Percentiles rank a stretch among this genome's conserved stretches.
These are phyloP conservation scores for Halocaridina rubra DNA, from an alignment of 2,888 invertebrate species.

Conservation along the genomic window DNA sequence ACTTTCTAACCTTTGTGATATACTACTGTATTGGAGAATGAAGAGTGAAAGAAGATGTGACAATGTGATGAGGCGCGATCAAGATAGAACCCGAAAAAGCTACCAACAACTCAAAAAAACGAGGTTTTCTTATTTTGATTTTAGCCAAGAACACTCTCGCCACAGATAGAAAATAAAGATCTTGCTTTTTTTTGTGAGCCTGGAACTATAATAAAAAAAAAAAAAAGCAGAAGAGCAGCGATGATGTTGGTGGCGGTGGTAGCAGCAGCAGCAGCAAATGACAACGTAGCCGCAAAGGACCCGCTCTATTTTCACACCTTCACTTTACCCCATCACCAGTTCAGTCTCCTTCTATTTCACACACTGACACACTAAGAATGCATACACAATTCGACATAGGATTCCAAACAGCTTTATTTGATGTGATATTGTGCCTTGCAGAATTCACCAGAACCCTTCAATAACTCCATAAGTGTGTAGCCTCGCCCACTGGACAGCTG, in stretches of 20 bases:
- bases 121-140: slow-evolving; percentile 49
- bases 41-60: neutral
- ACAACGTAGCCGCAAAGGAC: slow-evolving; percentile 54
- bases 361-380: slow-evolving; percentile 44
- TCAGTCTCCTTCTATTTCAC: slow-evolving; percentile 55
- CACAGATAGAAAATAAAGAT: neutral
- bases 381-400: slow-evolving; percentile 42
- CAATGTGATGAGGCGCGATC: too few species aligned
- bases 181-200: slow-evolving; percentile 26
- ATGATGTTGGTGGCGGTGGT: slow-evolving; percentile 2
- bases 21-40: too few species aligned
- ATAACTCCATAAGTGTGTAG: slow-evolving; percentile 64
- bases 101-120: slow-evolving; percentile 23
- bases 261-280: slow-evolving; percentile 43
- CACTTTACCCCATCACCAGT: slow-evolving; percentile 59
- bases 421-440: slow-evolving; percentile 64
- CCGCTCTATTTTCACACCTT: slow-evolving; percentile 42
- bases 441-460: slow-evolving; percentile 64
- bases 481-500: slow-evolving; percentile 64
- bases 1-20: too few species aligned
- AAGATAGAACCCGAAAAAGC: slow-evolving; percentile 1
- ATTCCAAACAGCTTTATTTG: slow-evolving; percentile 49
- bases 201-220: slow-evolving; percentile 21
- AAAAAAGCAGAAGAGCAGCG: slow-evolving; percentile 45
- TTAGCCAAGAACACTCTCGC: slow-evolving; percentile 24